A percentile compares a stretch with the other conserved stretches of the same genome.
phyloP scores from a whole-genome alignment of 2,888 invertebrate species.

The Protonemura montana region DNA sequence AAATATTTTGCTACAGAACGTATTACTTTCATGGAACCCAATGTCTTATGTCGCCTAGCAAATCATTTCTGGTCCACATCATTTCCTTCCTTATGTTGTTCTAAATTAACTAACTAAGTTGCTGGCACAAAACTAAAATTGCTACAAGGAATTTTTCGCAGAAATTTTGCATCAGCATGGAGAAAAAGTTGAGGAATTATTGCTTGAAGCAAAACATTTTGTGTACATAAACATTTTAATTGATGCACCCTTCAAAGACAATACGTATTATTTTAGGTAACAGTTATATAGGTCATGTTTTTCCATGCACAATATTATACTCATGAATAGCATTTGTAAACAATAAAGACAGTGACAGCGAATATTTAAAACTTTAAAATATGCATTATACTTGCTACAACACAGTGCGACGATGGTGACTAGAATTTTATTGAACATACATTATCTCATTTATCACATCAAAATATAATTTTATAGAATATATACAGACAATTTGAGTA shows the following conservation, averaged over 20 bases:
- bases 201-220: too few species aligned
- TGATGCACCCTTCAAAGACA: conserved; percentile 41
- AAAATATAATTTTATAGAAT: not conserved
- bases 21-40: not conserved
- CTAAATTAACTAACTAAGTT: too few species aligned
- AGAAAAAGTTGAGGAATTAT: too few species aligned
- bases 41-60: not conserved
- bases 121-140: not conserved
- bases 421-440: not conserved
- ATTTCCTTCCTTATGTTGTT: not conserved
- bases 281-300: not conserved
- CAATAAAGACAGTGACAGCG: not conserved
- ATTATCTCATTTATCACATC: not conserved
- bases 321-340: not conserved
- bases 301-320: not conserved
- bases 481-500: not conserved
- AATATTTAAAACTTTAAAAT: conserved; percentile 3
- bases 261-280: not conserved
- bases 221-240: conserved; percentile 35
- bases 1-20: not conserved
- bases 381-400: not conserved
- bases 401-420: not conserved
- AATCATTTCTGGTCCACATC: not conserved
- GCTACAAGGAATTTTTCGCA: not conserved
- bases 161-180: not conserved